Evolutionary conservation across 1,140 invertebrate genomes (phyloP), one percentile per base, ranked within the genome.

Genomic region (Thaumetopoea pityocampa): DNA sequence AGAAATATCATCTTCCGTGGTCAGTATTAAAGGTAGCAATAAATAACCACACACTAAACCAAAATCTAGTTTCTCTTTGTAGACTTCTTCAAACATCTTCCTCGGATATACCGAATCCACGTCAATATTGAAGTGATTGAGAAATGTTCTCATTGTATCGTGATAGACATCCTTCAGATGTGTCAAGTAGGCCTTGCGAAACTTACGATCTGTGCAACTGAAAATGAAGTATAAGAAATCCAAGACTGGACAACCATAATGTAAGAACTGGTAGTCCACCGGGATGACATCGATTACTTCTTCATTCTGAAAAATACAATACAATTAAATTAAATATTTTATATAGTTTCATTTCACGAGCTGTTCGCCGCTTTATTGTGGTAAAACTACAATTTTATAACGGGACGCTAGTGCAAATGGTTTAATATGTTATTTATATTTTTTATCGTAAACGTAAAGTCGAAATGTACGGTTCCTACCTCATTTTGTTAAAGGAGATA

Each of bases 151-250:
- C 22, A 64, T 29, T 2, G 15, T 27, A 2, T 50, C 17, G 12
- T 44, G 46, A 29, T 64, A 64, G 1, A 55, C 4, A 5, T 38
- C 22, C 10, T 57, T 52, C 4, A 57, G 16, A 24, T 47, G 17
- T n/a, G 27, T 23, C 30, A 51, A 34, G 18, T 58, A 45, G 1
- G 35, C n/a, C 29, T 12, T 37, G n/a, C 54, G 48, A 15, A 58
- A 49, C 4, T 36, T 8, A n/a, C 16, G 29, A 7, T 55, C 51
- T 1, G 51, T 59, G 2, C 28, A 23, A 2, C 32, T 35, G 28
- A 51, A 64, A 8, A 64, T 51, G 28, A 53, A 59, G 32, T 48
- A 60, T 1, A 59, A 7, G 1, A 64, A 42, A 14, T 64, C 60
- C 5, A 32, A 11, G 4, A 59, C 18, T 3, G 59, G 59, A 40